These are phyloP conservation scores for Epiblema foenella DNA, from an alignment of 2,888 invertebrate species.

Conservation along the genomic window DNA sequence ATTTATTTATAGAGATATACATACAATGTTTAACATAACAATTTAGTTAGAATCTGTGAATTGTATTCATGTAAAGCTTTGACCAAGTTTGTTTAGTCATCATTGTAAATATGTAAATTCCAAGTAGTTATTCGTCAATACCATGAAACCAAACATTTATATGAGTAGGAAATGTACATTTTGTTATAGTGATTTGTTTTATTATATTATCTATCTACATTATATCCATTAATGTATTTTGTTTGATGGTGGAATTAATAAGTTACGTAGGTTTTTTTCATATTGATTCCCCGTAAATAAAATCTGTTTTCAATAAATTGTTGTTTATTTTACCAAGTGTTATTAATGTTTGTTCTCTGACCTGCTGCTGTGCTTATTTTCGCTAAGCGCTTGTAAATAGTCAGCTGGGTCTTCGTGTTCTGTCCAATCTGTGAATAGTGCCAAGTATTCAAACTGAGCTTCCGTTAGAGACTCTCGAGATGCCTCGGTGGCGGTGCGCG, in stretches of 20 bases:
- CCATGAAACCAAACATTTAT: constrained; percentile 83
- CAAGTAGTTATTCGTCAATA: constrained; percentile 78
- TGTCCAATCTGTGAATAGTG: constrained; percentile 75
- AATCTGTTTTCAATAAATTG: constrained; percentile 74
- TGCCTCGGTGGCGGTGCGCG: neutral
- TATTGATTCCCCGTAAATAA: constrained; percentile 77
- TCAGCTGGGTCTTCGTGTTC: constrained; percentile 66
- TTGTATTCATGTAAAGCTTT: constrained; percentile 65
- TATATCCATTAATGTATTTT: constrained; percentile 70
- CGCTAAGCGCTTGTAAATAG: constrained; percentile 58
- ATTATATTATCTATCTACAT: constrained; percentile 55
- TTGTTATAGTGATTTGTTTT: constrained; percentile 72
- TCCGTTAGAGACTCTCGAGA: constrained; percentile 56
- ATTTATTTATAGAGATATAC: constrained; percentile 74
- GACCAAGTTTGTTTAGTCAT: constrained; percentile 75
- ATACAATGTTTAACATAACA: constrained; percentile 57
- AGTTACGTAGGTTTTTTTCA: constrained; percentile 68
- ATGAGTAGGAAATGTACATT: constrained; percentile 78
- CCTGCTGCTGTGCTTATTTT: constrained; percentile 38
- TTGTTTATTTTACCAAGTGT: constrained; percentile 50
- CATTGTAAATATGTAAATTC: constrained; percentile 83
- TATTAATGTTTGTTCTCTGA: constrained; percentile 8
- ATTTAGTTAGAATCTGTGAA: constrained; percentile 49
- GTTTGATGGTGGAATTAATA: constrained; percentile 67
- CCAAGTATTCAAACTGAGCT: constrained; percentile 70